These are phyloP conservation scores for Potamarius usumacintae DNA, from an alignment of 2,113 vertebrate genomes.

Conservation along the genomic window DNA sequence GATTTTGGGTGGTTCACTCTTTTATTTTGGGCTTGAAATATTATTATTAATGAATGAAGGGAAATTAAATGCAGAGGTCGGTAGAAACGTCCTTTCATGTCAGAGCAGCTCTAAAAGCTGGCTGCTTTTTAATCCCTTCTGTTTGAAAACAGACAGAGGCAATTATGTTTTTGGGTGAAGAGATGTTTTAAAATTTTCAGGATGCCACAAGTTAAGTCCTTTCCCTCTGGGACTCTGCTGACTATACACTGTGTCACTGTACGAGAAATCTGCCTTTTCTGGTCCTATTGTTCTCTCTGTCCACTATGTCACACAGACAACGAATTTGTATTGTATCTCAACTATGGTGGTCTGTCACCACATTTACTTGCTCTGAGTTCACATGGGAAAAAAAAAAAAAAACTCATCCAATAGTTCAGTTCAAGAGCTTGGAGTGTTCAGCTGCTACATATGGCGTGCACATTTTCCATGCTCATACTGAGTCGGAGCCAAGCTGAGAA, in stretches of 20 bases:
- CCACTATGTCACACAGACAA: neutral
- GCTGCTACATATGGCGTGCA: neutral
- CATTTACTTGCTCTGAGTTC: neutral
- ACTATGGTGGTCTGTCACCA: conserved; percentile 9
- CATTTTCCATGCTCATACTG: neutral
- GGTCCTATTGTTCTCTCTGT: neutral
- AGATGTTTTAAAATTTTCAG: neutral
- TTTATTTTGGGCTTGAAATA: neutral
- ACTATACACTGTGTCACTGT: neutral
- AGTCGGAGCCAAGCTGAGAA: neutral
- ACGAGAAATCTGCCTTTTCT: neutral
- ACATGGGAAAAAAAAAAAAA: neutral
- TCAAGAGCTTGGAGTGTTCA: neutral
- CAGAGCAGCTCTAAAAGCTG: neutral
- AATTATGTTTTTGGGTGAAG: neutral
- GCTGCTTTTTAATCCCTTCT: neutral
- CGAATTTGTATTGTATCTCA: conserved; percentile 6
- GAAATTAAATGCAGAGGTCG: conserved; percentile 15
- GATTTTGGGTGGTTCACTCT: neutral
- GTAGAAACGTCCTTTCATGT: neutral
- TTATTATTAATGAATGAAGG: conserved; percentile 38
- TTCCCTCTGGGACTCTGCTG: neutral
- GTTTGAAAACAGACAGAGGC: neutral
- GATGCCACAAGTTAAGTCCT: neutral
- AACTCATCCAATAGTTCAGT: neutral